Evolutionary conservation across 2,113 vertebrate genomes (phyloP).

Genomic region (Cinclus cinclus): DNA sequence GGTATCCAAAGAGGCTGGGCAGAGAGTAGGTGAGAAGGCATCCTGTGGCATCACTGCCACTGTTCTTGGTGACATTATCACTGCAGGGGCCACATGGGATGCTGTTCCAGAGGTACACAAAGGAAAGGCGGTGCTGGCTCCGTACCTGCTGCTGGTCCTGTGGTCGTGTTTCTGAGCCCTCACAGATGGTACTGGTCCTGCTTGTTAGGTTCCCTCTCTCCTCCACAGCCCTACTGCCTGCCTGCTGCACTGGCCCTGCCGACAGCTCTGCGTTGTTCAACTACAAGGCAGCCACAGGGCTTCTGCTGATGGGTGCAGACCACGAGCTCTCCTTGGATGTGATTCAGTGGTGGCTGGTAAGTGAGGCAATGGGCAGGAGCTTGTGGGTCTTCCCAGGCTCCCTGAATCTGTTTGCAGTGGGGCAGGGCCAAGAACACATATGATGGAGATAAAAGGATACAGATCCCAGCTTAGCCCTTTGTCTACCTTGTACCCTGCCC

Average conservation of each 20-base stretch:
- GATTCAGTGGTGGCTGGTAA: constrained; percentile 85
- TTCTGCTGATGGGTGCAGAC: constrained; percentile 43
- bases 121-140: not conserved
- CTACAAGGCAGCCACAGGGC: constrained; percentile 63
- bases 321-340: constrained; percentile 43
- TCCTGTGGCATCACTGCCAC: not conserved
- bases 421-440: not conserved
- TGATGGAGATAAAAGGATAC: not conserved
- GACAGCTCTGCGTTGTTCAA: constrained; percentile 71
- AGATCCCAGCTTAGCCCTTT: not conserved
- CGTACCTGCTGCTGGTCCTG: constrained; percentile 12
- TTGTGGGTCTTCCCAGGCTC: not conserved
- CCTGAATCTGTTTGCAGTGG: not conserved
- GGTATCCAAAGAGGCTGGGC: not conserved
- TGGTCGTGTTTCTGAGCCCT: constrained; percentile 7
- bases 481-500: accelerated
- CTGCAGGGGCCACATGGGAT: not conserved
- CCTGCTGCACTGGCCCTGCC: constrained; percentile 11
- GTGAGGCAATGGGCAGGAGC: not conserved
- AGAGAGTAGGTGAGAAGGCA: not conserved
- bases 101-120: not conserved
- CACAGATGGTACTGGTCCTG: not conserved
- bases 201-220: not conserved
- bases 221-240: not conserved
- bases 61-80: not conserved